Percentiles rank a stretch among this genome's conserved stretches.
These are phyloP conservation scores for Papilio demoleus DNA, from an alignment of 2,888 invertebrate genomes.

Conservation along the genomic window DNA sequence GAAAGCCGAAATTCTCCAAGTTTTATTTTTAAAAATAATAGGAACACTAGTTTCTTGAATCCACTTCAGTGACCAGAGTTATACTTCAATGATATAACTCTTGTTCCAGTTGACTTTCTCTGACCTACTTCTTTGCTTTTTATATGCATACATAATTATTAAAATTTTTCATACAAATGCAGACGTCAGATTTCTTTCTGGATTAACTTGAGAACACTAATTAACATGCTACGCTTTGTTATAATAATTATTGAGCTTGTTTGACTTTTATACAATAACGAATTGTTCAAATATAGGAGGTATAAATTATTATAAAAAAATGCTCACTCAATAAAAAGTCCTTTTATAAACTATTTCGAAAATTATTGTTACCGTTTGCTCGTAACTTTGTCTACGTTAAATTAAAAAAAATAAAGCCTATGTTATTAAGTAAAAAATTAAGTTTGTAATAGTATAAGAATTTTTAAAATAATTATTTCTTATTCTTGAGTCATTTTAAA, in stretches of 20 bases:
- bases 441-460: no score
- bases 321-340: no score
- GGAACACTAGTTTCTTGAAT: conserved; percentile 12
- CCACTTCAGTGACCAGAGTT: conserved; percentile 21
- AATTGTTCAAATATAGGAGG: no score
- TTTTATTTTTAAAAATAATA: neutral
- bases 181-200: conserved; percentile 23
- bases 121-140: conserved; percentile 34
- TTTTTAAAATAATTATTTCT: no score
- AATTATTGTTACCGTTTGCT: no score
- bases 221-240: conserved; percentile 23
- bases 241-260: neutral
- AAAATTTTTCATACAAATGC: conserved; percentile 28
- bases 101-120: conserved; percentile 32
- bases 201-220: conserved; percentile 23
- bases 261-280: neutral
- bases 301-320: no score
- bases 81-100: conserved; percentile 25
- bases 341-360: no score
- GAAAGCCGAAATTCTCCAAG: neutral
- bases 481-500: no score
- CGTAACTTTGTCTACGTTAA: no score
- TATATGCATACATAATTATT: conserved; percentile 32
- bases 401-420: no score
- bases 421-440: no score